Percentiles rank a stretch among this genome's conserved stretches.
These are phyloP conservation scores for Lepidocyrtoides sp. DNA, from an alignment of 2,888 invertebrate genomes.

Conservation along the genomic window DNA sequence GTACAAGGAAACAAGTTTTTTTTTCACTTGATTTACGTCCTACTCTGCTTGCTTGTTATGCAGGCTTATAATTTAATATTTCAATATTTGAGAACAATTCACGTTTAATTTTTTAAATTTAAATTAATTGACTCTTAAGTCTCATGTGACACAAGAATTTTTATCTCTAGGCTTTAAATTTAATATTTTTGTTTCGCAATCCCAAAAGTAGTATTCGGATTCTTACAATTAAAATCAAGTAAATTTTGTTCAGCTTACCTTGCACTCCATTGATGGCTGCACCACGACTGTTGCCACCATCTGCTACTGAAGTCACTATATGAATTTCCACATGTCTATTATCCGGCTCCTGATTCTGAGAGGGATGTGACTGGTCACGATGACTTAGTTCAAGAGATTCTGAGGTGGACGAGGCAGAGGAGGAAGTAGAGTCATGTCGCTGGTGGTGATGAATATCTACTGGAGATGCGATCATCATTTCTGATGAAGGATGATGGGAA, in stretches of 20 bases:
- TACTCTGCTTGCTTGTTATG: too few relatives aligned
- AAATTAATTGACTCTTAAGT: too few relatives aligned
- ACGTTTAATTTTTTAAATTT: too few relatives aligned
- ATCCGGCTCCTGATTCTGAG: conserved; percentile 54
- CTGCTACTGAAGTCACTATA: conserved; percentile 66
- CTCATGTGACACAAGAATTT: conserved; percentile 34
- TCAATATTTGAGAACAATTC: too few relatives aligned
- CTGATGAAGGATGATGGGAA: conserved; percentile 66
- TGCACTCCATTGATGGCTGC: not conserved
- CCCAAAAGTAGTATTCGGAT: too few relatives aligned
- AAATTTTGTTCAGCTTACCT: conserved; percentile 42
- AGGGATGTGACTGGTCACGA: conserved; percentile 62
- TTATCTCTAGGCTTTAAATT: too few relatives aligned
- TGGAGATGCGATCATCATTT: conserved; percentile 32
- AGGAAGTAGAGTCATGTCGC: conserved; percentile 1
- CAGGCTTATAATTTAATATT: too few relatives aligned
- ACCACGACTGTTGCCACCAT: not conserved
- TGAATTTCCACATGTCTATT: conserved; percentile 76
- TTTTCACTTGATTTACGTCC: too few relatives aligned
- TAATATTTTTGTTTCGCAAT: too few relatives aligned
- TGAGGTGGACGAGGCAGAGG: conserved; percentile 57
- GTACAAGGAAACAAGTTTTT: not conserved
- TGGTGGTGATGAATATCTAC: conserved; percentile 20
- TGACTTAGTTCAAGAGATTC: conserved; percentile 74
- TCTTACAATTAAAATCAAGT: too few relatives aligned